A percentile compares a stretch with the other conserved stretches of the same genome.
These are phyloP conservation scores for Ennomos erosarius DNA, from an alignment of 2,888 invertebrate species.

Conservation along the genomic window DNA sequence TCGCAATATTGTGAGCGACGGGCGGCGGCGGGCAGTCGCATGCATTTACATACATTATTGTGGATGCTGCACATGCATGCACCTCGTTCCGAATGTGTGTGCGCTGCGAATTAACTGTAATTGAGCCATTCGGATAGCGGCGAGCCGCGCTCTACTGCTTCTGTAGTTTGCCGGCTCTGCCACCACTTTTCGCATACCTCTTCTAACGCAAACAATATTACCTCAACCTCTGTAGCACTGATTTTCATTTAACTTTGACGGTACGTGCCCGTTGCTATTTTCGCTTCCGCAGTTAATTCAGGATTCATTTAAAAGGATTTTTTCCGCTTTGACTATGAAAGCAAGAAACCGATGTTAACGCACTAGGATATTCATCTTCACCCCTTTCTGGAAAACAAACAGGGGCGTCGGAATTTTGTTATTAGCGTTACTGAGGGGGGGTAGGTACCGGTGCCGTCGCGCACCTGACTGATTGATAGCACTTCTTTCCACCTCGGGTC, in stretches of 20 bases:
- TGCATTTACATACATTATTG: constrained; percentile 85
- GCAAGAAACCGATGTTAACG: constrained; percentile 60
- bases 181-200: constrained; percentile 44
- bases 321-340: constrained; percentile 51
- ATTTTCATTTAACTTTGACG: constrained; percentile 20
- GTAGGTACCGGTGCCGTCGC: constrained; percentile 76
- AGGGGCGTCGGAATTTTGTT: constrained; percentile 83
- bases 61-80: constrained; percentile 79
- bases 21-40: constrained; percentile 78
- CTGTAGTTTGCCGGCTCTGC: constrained; percentile 60
- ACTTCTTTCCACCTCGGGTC: constrained; percentile 85
- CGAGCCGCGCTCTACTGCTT: constrained; percentile 70
- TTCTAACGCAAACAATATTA: constrained; percentile 50
- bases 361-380: constrained; percentile 80
- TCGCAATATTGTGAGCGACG: constrained; percentile 82
- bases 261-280: constrained; percentile 22
- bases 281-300: constrained; percentile 31
- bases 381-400: constrained; percentile 81
- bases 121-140: constrained; percentile 82
- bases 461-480: constrained; percentile 85
- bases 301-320: constrained; percentile 39
- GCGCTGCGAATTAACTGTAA: constrained; percentile 84
- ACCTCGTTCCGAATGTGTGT: constrained; percentile 78
- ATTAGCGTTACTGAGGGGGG: constrained; percentile 81
- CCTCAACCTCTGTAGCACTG: constrained; percentile 38